These are phyloP conservation scores for Hypsibius dujardini DNA, from an alignment of 1,140 invertebrate species.

Conservation along the genomic window DNA sequence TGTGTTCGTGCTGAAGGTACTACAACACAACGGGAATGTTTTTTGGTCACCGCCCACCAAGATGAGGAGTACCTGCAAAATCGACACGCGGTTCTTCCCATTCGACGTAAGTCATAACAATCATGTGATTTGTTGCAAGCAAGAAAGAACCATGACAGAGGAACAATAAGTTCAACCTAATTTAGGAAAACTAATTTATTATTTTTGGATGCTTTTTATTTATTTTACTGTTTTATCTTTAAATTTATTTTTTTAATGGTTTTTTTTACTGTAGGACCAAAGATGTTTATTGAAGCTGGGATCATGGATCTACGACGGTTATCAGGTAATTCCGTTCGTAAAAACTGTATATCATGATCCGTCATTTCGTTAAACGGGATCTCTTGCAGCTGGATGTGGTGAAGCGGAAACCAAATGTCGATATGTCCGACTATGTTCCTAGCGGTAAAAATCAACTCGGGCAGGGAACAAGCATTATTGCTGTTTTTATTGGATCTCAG, in stretches of 20 bases:
- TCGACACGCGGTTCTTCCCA: conserved; percentile 68
- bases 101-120: conserved; percentile 46
- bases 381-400: conserved; percentile 7
- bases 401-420: conserved; percentile 25
- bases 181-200: no score
- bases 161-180: no score
- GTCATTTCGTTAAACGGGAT: background rate
- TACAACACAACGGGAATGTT: conserved; percentile 25
- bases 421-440: conserved; percentile 22
- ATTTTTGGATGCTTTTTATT: background rate
- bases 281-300: conserved; percentile 42
- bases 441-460: background rate
- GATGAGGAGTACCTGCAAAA: conserved; percentile 33
- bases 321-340: conserved; percentile 46
- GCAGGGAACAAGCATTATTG: no score
- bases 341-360: background rate
- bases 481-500: no score
- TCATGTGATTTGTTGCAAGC: no score
- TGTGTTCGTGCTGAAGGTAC: conserved; percentile 25
- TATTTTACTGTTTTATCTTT: background rate
- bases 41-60: conserved; percentile 33
- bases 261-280: conserved; percentile 35
- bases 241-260: background rate
- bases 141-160: no score
- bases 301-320: conserved; percentile 93